phyloP scores from a whole-genome alignment of 2,113 vertebrate species.

The Lepus timidus region DNA sequence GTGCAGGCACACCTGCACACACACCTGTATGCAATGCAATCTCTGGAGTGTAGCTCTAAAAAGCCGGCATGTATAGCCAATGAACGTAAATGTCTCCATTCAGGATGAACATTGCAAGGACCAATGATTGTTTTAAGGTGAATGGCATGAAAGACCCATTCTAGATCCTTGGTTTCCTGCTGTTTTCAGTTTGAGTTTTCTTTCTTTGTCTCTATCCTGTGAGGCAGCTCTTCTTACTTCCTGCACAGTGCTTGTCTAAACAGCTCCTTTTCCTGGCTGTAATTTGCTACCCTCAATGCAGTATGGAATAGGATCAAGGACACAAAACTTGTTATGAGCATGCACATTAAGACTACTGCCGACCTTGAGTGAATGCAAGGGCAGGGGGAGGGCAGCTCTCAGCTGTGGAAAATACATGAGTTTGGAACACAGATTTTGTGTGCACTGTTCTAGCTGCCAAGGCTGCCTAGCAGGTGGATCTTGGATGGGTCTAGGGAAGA shows the following conservation, averaged over 20 bases:
- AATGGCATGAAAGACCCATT: neutral
- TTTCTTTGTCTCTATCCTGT: neutral
- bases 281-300: neutral
- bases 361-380: neutral
- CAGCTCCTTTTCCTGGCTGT: neutral
- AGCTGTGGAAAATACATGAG: neutral
- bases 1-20: neutral
- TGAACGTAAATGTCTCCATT: neutral
- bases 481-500: neutral
- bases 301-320: neutral
- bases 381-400: neutral
- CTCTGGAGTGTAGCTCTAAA: neutral
- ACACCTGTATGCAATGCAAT: neutral
- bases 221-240: neutral
- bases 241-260: neutral
- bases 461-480: neutral
- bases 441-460: neutral
- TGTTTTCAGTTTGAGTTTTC: neutral
- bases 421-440: neutral
- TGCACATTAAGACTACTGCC: neutral
- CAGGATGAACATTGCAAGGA: neutral
- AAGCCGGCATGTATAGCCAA: neutral
- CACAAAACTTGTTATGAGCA: neutral
- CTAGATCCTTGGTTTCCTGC: neutral
- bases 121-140: neutral